Conservation (phyloP, 2,888 invertebrate genomes). For the Tetheella fluctuosa region DNA sequence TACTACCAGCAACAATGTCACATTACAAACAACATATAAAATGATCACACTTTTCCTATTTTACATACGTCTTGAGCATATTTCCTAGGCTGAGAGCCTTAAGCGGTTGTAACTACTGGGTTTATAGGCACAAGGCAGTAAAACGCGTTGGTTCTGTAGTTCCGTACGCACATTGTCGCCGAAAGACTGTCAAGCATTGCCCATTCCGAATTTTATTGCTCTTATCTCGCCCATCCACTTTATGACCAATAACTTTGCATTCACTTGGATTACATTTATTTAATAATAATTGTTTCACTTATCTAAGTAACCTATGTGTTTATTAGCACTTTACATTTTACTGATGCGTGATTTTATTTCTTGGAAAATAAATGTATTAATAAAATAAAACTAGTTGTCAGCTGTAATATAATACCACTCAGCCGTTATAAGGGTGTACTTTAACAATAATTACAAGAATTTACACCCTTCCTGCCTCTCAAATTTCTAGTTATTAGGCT, state of each 20-base stretch:
- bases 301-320: conserved; percentile 2
- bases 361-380: no score
- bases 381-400: no score
- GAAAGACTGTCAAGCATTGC: conserved; percentile 12
- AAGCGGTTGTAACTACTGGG: conserved; percentile 2
- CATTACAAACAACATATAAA: neutral
- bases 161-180: conserved; percentile 8
- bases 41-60: conserved; percentile 4
- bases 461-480: no score
- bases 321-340: conserved; percentile 2
- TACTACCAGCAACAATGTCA: neutral
- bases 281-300: conserved; percentile 15
- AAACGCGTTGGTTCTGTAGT: conserved; percentile 3
- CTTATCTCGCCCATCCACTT: conserved; percentile 40
- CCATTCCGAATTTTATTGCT: conserved; percentile 39
- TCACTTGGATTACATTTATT: conserved; percentile 35
- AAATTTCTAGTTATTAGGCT: no score
- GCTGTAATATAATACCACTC: no score
- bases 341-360: neutral
- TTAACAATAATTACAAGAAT: no score
- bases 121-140: conserved; percentile 6
- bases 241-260: conserved; percentile 43
- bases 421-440: no score
- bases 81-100: neutral
- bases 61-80: neutral